Evolutionary conservation across 2,797 vertebrate species (phyloP), one percentile per base, ranked within the genome.

Genomic region (Cuniculus paca): DNA sequence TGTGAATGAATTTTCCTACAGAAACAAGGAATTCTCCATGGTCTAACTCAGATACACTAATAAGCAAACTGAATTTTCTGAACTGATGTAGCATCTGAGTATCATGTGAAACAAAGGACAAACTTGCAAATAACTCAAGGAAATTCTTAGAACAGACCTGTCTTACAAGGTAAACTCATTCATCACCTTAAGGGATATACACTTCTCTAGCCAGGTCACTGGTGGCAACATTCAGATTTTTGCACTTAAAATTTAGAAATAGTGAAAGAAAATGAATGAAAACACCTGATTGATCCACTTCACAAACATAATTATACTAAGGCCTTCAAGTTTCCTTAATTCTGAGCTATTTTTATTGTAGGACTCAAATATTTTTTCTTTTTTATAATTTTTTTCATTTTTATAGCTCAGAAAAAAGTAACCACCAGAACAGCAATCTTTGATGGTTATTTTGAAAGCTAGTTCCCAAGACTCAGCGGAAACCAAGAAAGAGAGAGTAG

Each of bases 371-470:
- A 16, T 3, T 83, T 65, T 78, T 92, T 93, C 17, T 88, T 87
- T 45, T 70, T 63, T 70, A 34, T 34, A 20, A 36, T 72, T 65
- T 77, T 91, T 72, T 42, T 88, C 39, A 90, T 9, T 75, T 90
- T 90, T 75, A 81, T 52, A 95, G 36, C 16, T 86, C 82, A 86
- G 31, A 78, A 83, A 75, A 94, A 89, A 95, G 48, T 19, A 80
- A 42, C 36, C 61, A 84, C 22, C 36, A 65, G 36, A 0, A 80
- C 22, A 81, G 48, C 17, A 22, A 81, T 48, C 31, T 34, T n/a
- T 34, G 61, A 26, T 39, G 56, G 26, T 36, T 3, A 20, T 45
- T 83, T 84, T 77, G 36, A 22, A 80, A 94, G 20, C 34, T 34
- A 4, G 7, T 4, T 70, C 61, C 72, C 10, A 63, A 83, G 61